These are phyloP conservation scores for Acleris literana DNA, from an alignment of 2,888 invertebrate genomes.

Conservation along the genomic window DNA sequence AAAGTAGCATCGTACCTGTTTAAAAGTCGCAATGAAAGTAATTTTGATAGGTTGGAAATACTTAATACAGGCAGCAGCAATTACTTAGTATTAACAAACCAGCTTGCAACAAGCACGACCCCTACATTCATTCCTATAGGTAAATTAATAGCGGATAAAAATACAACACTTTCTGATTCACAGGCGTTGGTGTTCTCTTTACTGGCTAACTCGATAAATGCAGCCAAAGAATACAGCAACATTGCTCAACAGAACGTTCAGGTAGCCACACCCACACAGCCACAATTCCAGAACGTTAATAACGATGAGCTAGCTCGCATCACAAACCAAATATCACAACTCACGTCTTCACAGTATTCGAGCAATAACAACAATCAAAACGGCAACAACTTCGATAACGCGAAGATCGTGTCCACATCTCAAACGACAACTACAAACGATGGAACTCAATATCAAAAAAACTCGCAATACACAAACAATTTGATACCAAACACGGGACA, in stretches of 20 bases:
- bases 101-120: constrained; percentile 48
- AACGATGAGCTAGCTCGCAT: constrained; percentile 63
- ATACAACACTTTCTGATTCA: constrained; percentile 73
- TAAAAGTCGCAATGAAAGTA: constrained; percentile 59
- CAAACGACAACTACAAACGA: constrained; percentile 43
- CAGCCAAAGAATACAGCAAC: constrained; percentile 71
- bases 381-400: constrained; percentile 43
- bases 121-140: constrained; percentile 68
- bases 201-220: constrained; percentile 74
- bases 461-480: constrained; percentile 41
- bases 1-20: constrained; percentile 71
- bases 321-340: constrained; percentile 65
- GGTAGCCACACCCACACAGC: constrained; percentile 51
- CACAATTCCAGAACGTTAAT: constrained; percentile 59
- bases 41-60: constrained; percentile 70
- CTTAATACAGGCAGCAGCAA: constrained; percentile 76
- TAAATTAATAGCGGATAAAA: constrained; percentile 64
- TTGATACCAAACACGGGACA: constrained; percentile 36
- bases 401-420: constrained; percentile 44
- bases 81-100: constrained; percentile 71
- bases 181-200: constrained; percentile 77
- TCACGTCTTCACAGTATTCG: constrained; percentile 69
- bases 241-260: constrained; percentile 62
- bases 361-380: constrained; percentile 44
- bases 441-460: constrained; percentile 47